Evolutionary conservation across 2,888 invertebrate genomes (phyloP), one percentile per base, ranked within the genome.

Genomic region (Automeris io): DNA sequence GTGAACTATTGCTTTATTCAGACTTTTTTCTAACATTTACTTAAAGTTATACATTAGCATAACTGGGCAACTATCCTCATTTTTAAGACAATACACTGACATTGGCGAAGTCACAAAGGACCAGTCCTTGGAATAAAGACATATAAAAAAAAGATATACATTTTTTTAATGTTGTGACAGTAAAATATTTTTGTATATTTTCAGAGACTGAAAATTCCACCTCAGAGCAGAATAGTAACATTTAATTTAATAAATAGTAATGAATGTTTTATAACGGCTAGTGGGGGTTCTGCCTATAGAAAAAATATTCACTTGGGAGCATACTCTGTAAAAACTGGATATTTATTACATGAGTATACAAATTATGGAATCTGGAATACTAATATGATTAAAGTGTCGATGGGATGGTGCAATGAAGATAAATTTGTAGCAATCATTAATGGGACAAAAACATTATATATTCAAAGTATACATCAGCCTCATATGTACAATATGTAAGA

Each of bases 351-450:
- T 52, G 54, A 66, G 7, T 77, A 68, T 35, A 49, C 13, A 26
- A 54, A 59, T 1, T 42, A 41, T 33, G 9, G 38, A 39, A 4
- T 39, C 21, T 42, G 46, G 47, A 24, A 47, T 62, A 60, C 42
- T 54, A 47, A 43, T 57, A 63, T 82, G 47, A 47, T 82, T 6
- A 57, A 61, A 37, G 76, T 83, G 0, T 66, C 82, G 0, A 41
- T 87, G n/a, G 87, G 87, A 5, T 66, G 65, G 57, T 78, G 68
- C 40, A 61, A 76, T 34, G 70, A 72, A 16, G 73, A 79, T 11
- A 65, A 61, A 52, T 80, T 71, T 70, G 87, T 74, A 29, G 86
- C 83, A 7, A 53, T 87, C 12, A 58, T 63, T 13, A 83, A 85
- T 61, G 85, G 81, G 21, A 72, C 77, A 1, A 70, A 64, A 46